Evolutionary conservation across 1,140 invertebrate species (phyloP).

Genomic region (Drosophila gunungcola): DNA sequence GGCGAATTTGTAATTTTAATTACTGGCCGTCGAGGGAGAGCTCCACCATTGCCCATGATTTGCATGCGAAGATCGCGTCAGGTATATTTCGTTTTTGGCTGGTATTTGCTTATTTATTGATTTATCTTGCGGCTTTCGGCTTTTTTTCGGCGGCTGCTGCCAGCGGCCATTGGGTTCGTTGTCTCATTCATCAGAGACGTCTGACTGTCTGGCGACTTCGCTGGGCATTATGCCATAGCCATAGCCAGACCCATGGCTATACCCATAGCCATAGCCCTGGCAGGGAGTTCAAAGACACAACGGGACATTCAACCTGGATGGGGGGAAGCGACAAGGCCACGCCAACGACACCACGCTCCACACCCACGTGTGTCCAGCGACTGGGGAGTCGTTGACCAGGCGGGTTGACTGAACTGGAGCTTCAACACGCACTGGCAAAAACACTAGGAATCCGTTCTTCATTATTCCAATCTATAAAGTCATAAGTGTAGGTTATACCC

Average conservation of each 20-base stretch:
- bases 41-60: constrained; percentile 35
- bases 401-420: constrained; percentile 54
- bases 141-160: constrained; percentile 43
- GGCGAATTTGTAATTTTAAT: constrained; percentile 73
- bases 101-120: constrained; percentile 51
- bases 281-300: constrained; percentile 77
- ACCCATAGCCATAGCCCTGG: constrained; percentile 26
- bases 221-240: constrained; percentile 73
- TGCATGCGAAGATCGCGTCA: constrained; percentile 78
- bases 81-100: constrained; percentile 75
- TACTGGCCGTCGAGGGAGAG: constrained; percentile 29
- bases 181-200: constrained; percentile 78
- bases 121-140: constrained; percentile 19
- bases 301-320: constrained; percentile 76
- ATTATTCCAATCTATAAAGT: too few species aligned
- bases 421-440: constrained; percentile 11
- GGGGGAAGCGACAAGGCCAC: constrained; percentile 71
- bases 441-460: background rate
- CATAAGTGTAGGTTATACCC: too few species aligned
- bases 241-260: background rate
- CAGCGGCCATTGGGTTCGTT: constrained; percentile 65
- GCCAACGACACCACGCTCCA: constrained; percentile 61
- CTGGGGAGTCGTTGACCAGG: constrained; percentile 63
- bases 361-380: constrained; percentile 61
- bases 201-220: constrained; percentile 73